These are phyloP conservation scores for Puma concolor DNA, from an alignment of 2,113 vertebrate genomes.

Conservation along the genomic window DNA sequence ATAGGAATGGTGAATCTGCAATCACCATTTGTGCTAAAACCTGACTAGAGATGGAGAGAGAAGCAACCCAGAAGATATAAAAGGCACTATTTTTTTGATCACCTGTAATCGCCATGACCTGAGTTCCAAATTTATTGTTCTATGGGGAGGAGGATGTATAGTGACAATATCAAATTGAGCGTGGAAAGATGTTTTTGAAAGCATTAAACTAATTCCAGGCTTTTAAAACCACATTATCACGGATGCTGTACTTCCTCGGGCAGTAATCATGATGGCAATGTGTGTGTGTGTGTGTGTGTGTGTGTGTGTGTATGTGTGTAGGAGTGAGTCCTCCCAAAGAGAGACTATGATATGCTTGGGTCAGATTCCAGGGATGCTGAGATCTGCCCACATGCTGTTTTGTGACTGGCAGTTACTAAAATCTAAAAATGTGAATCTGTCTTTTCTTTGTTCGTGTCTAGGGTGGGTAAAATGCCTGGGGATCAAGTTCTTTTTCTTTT, in stretches of 20 bases:
- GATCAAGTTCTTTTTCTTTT: neutral
- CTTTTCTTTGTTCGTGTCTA: neutral
- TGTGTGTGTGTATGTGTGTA: too few species aligned
- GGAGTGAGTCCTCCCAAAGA: neutral
- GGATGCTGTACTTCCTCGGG: neutral
- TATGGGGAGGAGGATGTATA: neutral
- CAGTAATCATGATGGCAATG: neutral
- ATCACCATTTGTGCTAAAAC: neutral
- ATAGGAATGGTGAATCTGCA: neutral
- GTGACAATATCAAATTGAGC: neutral
- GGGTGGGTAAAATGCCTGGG: neutral
- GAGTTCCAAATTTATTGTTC: neutral
- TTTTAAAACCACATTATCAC: neutral
- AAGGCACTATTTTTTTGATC: neutral
- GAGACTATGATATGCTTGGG: neutral
- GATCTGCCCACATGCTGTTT: rapidly evolving
- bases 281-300: too few species aligned
- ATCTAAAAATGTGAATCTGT: too few species aligned
- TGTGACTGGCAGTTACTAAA: neutral
- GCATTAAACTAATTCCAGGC: neutral
- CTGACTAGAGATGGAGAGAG: neutral
- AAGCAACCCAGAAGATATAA: neutral
- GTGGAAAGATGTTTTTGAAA: neutral
- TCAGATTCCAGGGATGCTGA: rapidly evolving
- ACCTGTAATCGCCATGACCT: neutral